Evolutionary conservation across 2,113 vertebrate genomes (phyloP), one percentile per base, ranked within the genome.

Genomic region (Brachypteracias leptosomus): DNA sequence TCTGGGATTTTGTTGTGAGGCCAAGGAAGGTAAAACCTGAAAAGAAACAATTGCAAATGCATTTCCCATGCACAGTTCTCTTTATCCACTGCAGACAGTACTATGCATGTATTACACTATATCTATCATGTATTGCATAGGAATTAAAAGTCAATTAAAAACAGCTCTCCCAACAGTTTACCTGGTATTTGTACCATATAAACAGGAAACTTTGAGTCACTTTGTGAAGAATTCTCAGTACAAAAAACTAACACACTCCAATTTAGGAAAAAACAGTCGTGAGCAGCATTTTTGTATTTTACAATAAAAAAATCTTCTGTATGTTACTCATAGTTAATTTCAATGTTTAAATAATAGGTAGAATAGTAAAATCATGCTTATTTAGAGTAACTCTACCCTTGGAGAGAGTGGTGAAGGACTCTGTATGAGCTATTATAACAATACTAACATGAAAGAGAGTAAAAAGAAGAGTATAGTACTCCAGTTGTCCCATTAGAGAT

Each of bases 121-220:
- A 63, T 89, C 33, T 66, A 57, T 31, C 31, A 54, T 12, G 19
- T n/a, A 76, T 58, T 77, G 19, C n/a, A 26, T 26, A 52, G 29
- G 52, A 85, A 89, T 67, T 84, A 55, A 44, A 78, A 72, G 10
- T 38, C 29, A 88, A 40, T 68, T 82, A 72, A 85, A 95, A 93
- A 5, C 44, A 71, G 13, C 3, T 84, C 12, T 89, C 14, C 26
- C 16, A 77, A 16, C 13, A 85, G 17, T 78, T 77, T 58, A 38
- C 26, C 49, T 71, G 35, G 58, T 63, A 59, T n/a, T 33, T 63
- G 54, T 2, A 2, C 24, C 51, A 35, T 29, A 59, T 55, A 84
- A 95, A 71, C 28, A 88, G 36, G 36, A 94, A 87, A 67, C 31
- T 70, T n/a, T 31, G 31, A 88, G 71, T n/a, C 14, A 1, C 2